These are phyloP conservation scores for Coelinius sp. DNA, from an alignment of 2,888 invertebrate species.

Conservation along the genomic window DNA sequence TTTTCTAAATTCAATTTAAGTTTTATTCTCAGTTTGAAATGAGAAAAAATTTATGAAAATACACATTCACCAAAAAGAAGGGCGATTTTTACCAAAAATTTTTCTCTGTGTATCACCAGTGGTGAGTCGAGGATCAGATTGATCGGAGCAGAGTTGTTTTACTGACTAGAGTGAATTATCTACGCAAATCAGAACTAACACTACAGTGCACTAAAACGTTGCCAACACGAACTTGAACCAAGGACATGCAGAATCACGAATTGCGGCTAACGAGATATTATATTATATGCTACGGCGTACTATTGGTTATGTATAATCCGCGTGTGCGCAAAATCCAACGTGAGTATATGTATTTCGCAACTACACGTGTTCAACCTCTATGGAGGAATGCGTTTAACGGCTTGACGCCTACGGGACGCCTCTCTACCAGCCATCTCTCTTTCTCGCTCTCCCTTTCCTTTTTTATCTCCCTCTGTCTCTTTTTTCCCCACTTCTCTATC, in stretches of 20 bases:
- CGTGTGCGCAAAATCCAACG: constrained; percentile 1
- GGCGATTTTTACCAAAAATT: too few species aligned
- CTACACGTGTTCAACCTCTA: constrained; percentile 63
- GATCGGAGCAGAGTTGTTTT: too few species aligned
- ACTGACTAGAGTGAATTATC: too few species aligned
- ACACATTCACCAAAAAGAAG: too few species aligned
- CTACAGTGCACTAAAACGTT: constrained; percentile 53
- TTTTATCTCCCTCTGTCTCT: constrained; percentile 56
- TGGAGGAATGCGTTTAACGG: constrained; percentile 70
- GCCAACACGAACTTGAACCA: constrained; percentile 67
- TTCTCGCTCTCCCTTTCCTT: constrained; percentile 48
- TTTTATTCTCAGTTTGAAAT: too few species aligned
- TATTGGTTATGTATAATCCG: neutral
- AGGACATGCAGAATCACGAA: constrained; percentile 63
- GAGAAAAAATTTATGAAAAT: too few species aligned
- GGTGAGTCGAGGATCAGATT: too few species aligned
- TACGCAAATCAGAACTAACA: too few species aligned
- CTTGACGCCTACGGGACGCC: constrained; percentile 70
- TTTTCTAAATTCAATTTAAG: too few species aligned
- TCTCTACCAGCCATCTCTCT: constrained; percentile 51
- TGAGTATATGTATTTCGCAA: constrained; percentile 59
- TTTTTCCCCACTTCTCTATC: neutral
- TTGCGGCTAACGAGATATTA: constrained; percentile 64
- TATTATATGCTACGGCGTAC: constrained; percentile 2
- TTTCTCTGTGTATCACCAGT: too few species aligned